Conservation (phyloP, 2,888 invertebrate genomes). For the Drosophila macrospina region DNA sequence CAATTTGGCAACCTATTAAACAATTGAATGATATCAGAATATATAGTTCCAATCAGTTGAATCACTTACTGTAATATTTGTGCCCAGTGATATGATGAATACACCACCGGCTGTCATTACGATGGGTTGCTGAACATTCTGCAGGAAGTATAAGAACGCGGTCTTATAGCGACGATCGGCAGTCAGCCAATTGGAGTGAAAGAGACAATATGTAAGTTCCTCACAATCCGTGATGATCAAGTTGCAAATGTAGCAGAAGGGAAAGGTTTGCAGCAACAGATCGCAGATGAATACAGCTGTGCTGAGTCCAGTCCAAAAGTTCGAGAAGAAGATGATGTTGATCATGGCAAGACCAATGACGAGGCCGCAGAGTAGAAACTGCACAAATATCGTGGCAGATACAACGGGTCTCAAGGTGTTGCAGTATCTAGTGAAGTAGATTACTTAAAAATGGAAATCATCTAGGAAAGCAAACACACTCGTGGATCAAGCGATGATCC, state of each 20-base stretch:
- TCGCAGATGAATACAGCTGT: conserved; percentile 35
- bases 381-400: conserved; percentile 60
- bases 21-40: background rate
- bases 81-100: conserved; percentile 55
- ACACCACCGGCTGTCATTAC: conserved; percentile 60
- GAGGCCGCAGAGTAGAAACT: conserved; percentile 58
- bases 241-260: conserved; percentile 66
- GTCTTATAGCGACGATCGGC: conserved; percentile 50
- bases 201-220: conserved; percentile 49
- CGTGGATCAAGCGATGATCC: conserved; percentile 53
- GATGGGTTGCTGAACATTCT: conserved; percentile 64
- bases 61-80: conserved; percentile 54
- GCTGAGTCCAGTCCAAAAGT: conserved; percentile 52
- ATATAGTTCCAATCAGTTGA: background rate
- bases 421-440: conserved; percentile 42
- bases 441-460: background rate
- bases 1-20: conserved; percentile 63
- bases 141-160: conserved; percentile 55
- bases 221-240: conserved; percentile 47
- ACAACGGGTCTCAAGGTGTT: conserved; percentile 45
- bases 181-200: conserved; percentile 61
- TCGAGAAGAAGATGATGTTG: conserved; percentile 62
- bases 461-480: conserved; percentile 32
- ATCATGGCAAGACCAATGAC: conserved; percentile 54
- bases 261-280: conserved; percentile 59